A percentile compares a stretch with the other conserved stretches of the same genome.
Evolutionary conservation across 2,113 vertebrate genomes (phyloP).

Genomic region (Lepus timidus): DNA sequence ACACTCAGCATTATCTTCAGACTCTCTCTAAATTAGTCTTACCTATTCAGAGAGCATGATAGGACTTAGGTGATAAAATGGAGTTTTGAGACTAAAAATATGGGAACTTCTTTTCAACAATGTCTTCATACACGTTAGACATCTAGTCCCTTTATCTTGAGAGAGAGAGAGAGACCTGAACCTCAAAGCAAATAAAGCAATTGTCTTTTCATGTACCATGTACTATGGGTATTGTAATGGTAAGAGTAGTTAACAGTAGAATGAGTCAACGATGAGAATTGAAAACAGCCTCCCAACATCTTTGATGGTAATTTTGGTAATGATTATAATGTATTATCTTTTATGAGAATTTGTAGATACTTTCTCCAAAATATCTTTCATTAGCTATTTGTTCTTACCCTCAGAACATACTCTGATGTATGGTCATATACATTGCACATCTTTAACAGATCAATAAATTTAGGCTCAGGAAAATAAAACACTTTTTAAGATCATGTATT

Average conservation of each 20-base stretch:
- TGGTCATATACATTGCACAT: not conserved
- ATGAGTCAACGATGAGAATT: not conserved
- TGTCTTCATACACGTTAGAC: not conserved
- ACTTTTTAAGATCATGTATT: not conserved
- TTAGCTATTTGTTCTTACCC: not conserved
- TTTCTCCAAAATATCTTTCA: not conserved
- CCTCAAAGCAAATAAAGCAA: conserved; percentile 36
- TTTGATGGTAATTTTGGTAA: not conserved
- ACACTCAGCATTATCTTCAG: conserved; percentile 52
- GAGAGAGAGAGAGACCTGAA: not conserved
- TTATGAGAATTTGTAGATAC: not conserved
- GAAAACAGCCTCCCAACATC: not conserved
- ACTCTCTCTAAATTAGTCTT: conserved; percentile 60
- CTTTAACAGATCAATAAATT: not conserved
- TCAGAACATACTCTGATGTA: not conserved
- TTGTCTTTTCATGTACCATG: not conserved
- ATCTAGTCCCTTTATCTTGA: not conserved
- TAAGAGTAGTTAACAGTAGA: not conserved
- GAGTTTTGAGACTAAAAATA: not conserved
- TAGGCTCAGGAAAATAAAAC: not conserved
- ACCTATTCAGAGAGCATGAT: conserved; percentile 3
- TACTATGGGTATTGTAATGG: too few relatives aligned
- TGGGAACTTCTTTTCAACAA: not conserved
- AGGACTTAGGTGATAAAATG: conserved; percentile 29
- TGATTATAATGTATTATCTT: not conserved